Evolutionary conservation across 35 echinoderm and acorn worm species (phyloP).

Genomic region (Ophiothrix spiculata): DNA sequence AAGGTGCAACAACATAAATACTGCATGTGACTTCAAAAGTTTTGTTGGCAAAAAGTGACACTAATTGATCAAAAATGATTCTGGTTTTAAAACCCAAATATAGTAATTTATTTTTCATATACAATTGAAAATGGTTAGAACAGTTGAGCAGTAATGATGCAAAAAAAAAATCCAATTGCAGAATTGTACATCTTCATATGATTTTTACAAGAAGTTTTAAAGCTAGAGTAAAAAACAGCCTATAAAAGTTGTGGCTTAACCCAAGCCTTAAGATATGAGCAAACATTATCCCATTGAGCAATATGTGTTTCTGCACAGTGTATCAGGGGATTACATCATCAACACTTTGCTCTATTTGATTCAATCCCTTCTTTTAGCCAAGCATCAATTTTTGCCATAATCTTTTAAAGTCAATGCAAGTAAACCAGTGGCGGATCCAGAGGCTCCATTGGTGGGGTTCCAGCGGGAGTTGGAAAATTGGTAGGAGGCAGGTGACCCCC

Average conservation of each 20-base stretch:
- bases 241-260: too few relatives aligned
- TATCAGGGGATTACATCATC: too few relatives aligned
- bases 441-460: background rate
- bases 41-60: too few relatives aligned
- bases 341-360: background rate
- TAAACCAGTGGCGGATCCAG: background rate
- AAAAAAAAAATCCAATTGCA: background rate
- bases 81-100: background rate
- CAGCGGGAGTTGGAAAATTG: too few relatives aligned
- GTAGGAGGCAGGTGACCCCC: too few relatives aligned
- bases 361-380: background rate
- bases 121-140: background rate
- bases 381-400: background rate
- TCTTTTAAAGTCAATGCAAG: background rate
- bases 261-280: too few relatives aligned
- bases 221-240: too few relatives aligned
- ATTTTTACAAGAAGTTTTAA: background rate
- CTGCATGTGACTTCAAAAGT: background rate
- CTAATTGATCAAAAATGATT: too few relatives aligned
- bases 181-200: background rate
- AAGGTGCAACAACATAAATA: background rate
- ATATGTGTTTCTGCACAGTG: too few relatives aligned
- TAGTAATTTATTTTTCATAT: background rate
- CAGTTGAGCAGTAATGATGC: background rate
- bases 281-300: too few relatives aligned